Percentiles rank a stretch among this genome's conserved stretches.
phyloP scores from a whole-genome alignment of 2,888 invertebrate genomes.

The Micoletzkya japonica region DNA sequence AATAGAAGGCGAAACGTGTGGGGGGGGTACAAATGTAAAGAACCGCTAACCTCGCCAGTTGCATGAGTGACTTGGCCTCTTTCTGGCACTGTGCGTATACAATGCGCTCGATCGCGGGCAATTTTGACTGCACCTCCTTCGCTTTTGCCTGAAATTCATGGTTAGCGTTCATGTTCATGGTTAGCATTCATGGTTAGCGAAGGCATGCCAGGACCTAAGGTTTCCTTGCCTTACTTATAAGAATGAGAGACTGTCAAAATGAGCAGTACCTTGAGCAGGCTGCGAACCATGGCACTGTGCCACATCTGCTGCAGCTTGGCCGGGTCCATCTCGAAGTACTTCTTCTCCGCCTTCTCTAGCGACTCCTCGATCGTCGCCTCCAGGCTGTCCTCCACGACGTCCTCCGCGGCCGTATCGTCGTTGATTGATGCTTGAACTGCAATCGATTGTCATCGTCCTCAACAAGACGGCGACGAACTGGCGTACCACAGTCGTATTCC shows the following conservation, averaged over 20 bases:
- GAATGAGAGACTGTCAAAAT: background rate
- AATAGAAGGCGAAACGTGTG: no score
- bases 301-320: conserved; percentile 44
- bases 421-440: background rate
- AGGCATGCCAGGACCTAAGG: no score
- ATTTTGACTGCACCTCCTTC: conserved; percentile 29
- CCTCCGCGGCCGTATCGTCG: background rate
- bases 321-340: conserved; percentile 43
- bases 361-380: background rate
- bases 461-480: no score
- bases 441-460: background rate
- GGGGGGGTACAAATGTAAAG: background rate
- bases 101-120: conserved; percentile 45
- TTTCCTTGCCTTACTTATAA: no score
- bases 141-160: conserved; percentile 40
- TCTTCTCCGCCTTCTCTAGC: conserved; percentile 1
- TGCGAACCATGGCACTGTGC: conserved; percentile 46
- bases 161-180: no score
- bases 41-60: conserved; percentile 36
- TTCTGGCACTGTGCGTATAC: conserved; percentile 50
- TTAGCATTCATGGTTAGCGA: no score
- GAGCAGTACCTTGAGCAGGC: conserved; percentile 43
- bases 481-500: background rate
- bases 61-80: conserved; percentile 44
- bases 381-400: no score